Base-by-base conservation (phyloP, 2,797 vertebrate species). In the Rhadinocentrus ornatus region DNA sequence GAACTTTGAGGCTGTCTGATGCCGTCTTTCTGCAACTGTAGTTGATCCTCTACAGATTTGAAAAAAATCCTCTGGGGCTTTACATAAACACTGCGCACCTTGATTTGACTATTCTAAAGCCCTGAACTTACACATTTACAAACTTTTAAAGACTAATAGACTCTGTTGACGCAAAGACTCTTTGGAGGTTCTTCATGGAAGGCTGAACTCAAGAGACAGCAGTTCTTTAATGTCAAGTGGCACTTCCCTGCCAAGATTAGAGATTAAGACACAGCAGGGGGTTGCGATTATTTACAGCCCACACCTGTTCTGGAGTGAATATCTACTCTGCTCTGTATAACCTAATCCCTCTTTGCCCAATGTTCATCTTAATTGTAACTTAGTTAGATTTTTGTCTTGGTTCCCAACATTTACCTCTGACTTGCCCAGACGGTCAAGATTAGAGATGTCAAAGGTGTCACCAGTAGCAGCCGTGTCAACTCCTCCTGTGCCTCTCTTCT, bases 401-500 rank as follows among this genome's bases (percentile, higher is more conserved):
- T 26, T 46, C 39, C 9, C 9, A 1, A 16, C 4, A 31, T 44
- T 78, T 95, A 97, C 96, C 96, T 98, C 97, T 4, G 96, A 97
- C 71, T 94, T 95, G 1, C 96, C 97, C 54, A 98, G 93, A 35
- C 97, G 96, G 79, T 97, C 97, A 0, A 95, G 92, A 88, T 98
- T 98, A 71, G 96, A 97, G 87, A 98, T 95, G 72, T 97, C 96
- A 0, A 96, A 91, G 0, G 94, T 88, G 13, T 97, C 96, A 0
- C 97, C 96, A 35, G 96, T 94, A 0, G 96, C 95, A 0, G 95
- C 96, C 0, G 96, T 96, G 88, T 98, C 97, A 44, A 97, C 97
- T 0, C 97, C 97, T 0, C 97, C 96, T 0, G 97, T 98, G 72
- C 97, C 97, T 31, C 96, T 95, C 75, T 97, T 98, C 88, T 98